phyloP scores from a whole-genome alignment of 2,797 vertebrate species.

The Enteromius paludinosus region DNA sequence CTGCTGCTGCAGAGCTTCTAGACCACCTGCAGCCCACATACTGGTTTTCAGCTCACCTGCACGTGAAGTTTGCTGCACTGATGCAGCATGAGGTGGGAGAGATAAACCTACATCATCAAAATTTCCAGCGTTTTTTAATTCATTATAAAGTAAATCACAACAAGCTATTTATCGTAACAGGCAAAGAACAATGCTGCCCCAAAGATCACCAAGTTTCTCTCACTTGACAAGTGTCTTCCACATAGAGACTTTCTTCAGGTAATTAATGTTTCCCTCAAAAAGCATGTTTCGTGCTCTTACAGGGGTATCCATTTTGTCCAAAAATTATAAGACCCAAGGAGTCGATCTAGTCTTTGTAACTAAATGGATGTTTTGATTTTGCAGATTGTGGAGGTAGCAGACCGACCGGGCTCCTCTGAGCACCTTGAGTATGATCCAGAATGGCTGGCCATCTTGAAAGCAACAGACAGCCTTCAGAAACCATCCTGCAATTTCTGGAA shows the following conservation, averaged over 20 bases:
- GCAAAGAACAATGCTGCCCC: slow-evolving; percentile 77
- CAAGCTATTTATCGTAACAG: slow-evolving; percentile 61
- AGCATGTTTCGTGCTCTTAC: background rate
- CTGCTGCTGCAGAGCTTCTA: slow-evolving; percentile 91
- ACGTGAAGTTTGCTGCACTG: slow-evolving; percentile 95
- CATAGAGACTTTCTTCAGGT: slow-evolving; percentile 96
- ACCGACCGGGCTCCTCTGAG: slow-evolving; percentile 84
- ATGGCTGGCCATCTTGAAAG: slow-evolving; percentile 93
- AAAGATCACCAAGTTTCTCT: slow-evolving; percentile 93
- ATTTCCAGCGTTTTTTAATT: background rate
- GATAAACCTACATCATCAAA: background rate
- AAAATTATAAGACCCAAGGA: background rate
- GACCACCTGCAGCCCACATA: slow-evolving; percentile 90
- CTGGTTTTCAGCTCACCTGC: slow-evolving; percentile 98
- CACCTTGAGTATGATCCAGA: slow-evolving; percentile 91
- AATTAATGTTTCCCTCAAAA: slow-evolving; percentile 47
- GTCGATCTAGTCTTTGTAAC: background rate
- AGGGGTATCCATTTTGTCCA: background rate
- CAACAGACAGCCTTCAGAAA: slow-evolving; percentile 86
- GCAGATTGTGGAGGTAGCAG: slow-evolving; percentile 91
- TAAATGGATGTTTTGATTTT: slow-evolving; percentile 37
- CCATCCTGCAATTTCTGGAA: slow-evolving; percentile 84
- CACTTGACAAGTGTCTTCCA: slow-evolving; percentile 96
- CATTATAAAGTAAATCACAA: background rate
- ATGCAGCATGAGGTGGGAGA: slow-evolving; percentile 88